Evolutionary conservation across 2,888 invertebrate genomes (phyloP), one percentile per base, ranked within the genome.

Genomic region (Hypsopygia costalis): DNA sequence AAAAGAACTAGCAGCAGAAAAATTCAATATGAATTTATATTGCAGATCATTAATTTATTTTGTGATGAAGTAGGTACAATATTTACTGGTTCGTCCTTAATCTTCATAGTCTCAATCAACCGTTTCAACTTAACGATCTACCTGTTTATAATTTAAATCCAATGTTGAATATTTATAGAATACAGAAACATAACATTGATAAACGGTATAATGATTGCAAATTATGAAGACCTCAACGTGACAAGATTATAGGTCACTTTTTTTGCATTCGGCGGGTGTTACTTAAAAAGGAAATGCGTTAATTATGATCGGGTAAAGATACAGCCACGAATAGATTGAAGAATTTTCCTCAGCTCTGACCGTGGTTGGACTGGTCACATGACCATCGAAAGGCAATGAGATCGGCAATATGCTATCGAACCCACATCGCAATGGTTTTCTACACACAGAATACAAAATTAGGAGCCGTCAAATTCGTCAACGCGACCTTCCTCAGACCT

Each of bases 361-460:
- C 55, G 28, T 52, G 47, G 47, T 34, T 44, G 36, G 43, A 50
- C 43, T 40, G 36, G 41, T 43, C 45, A 43, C 47, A 44, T 44
- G 43, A 41, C 34, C 38, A 27, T 46, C 34, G 28, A 41, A 39
- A 45, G 44, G 41, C 41, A 43, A 25, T 25, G 27, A 22, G 35
- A 36, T 38, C 36, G 34, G 11, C 8, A 35, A 12, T 31, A 27
- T 20, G 9, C 9, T 20, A 31, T 25, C 32, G 36, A 11, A 35
- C 44, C 38, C 44, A 44, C 41, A 41, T 41, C 7, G 7, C 12
- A 12, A 28, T 39, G 9, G 39, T 48, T 52, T 50, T 47, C 46
- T 57, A 55, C 49, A 52, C 38, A 44, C 58, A 42, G 72, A 69
- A 69, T 74, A 65, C 61, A 47, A 61, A 69, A 55, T 60, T 55